Percentiles rank a stretch among this genome's conserved stretches.
These are phyloP conservation scores for Buceros bicornis DNA, from an alignment of 2,797 vertebrate genomes.

Conservation along the genomic window DNA sequence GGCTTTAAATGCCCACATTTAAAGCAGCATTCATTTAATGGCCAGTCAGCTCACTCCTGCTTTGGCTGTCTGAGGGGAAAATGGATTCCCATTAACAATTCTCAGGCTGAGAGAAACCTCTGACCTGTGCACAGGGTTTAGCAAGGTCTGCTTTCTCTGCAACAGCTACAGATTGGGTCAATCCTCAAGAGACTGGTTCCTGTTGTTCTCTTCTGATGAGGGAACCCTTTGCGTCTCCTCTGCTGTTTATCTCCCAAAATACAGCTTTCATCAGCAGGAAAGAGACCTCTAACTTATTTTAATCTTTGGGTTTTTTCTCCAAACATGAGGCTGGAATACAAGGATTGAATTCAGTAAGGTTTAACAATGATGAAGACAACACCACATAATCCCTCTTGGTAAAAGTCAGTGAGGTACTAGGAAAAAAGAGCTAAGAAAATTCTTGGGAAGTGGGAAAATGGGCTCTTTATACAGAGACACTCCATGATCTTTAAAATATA, in stretches of 20 bases:
- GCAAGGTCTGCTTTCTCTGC: not conserved
- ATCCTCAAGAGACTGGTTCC: not conserved
- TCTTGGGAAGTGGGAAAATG: fast-evolving
- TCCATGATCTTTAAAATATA: not conserved
- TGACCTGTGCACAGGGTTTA: not conserved
- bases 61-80: not conserved
- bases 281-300: not conserved
- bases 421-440: not conserved
- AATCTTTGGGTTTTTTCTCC: not conserved
- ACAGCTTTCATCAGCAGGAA: not conserved
- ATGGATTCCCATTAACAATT: not conserved
- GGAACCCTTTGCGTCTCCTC: not conserved
- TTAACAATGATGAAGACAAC: not conserved
- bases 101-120: not conserved
- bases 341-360: not conserved
- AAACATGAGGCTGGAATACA: not conserved
- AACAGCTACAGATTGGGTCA: not conserved
- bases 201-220: not conserved
- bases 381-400: fast-evolving
- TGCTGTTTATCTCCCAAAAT: not conserved
- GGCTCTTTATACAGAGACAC: not conserved
- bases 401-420: not conserved
- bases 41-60: not conserved
- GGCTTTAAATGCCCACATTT: not conserved
- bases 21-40: not conserved